Conservation (phyloP, 2,888 invertebrate species). For the Anthophora plumipes region DNA sequence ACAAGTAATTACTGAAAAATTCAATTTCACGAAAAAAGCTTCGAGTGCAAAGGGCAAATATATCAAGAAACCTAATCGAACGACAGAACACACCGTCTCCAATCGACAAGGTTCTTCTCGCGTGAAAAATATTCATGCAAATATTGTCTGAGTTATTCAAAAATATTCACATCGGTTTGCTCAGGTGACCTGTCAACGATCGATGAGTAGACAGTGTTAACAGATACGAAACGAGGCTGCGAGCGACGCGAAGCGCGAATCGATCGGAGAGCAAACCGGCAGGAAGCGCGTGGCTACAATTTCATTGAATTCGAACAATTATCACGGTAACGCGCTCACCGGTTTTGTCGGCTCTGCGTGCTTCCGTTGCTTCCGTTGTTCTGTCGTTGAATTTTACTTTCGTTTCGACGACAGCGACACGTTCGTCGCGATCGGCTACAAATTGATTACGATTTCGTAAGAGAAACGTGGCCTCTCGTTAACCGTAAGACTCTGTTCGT, state of each 20-base stretch:
- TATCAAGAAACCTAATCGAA: too few relatives aligned
- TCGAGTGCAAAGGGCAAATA: too few relatives aligned
- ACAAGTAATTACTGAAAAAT: too few relatives aligned
- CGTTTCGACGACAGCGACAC: not conserved
- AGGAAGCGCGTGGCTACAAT: constrained; percentile 45
- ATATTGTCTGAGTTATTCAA: constrained; percentile 62
- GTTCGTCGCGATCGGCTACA: not conserved
- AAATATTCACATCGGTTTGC: constrained; percentile 62
- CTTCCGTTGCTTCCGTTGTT: not conserved
- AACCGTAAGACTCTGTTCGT: not conserved
- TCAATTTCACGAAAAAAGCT: too few relatives aligned
- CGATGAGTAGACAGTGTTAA: constrained; percentile 42
- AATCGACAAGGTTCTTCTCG: constrained; percentile 46
- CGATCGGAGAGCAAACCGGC: constrained; percentile 47
- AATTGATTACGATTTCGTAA: not conserved
- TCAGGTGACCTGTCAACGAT: constrained; percentile 61
- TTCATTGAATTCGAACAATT: constrained; percentile 58
- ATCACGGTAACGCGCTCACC: constrained; percentile 30
- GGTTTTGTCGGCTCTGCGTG: constrained; percentile 31
- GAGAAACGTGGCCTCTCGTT: constrained; percentile 5
- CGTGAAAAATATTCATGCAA: constrained; percentile 57
- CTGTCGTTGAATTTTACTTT: constrained; percentile 24
- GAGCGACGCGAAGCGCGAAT: constrained; percentile 57
- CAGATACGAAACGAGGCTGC: constrained; percentile 40
- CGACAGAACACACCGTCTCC: not conserved